Conservation (phyloP, 1,140 invertebrate genomes). For the Cyclargus thomasi region DNA sequence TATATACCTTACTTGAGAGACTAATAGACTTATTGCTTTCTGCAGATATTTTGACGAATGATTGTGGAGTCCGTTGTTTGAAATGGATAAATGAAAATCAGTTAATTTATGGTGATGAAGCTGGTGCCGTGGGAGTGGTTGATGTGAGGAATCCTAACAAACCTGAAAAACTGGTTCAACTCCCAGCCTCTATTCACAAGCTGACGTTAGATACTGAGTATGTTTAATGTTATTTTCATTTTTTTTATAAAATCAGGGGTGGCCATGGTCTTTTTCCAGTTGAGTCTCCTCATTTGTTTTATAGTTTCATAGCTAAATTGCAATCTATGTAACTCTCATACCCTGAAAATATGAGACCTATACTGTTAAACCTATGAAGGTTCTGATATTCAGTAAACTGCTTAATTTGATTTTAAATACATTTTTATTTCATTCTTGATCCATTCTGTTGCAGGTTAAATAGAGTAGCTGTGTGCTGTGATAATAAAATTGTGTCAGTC, state of each 20-base stretch:
- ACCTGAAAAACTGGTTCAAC: conserved; percentile 37
- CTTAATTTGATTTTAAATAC: too few relatives aligned
- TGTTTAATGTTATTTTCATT: conserved; percentile 21
- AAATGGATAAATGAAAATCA: conserved; percentile 60
- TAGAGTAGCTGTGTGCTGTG: conserved; percentile 61
- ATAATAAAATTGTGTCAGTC: conserved; percentile 63
- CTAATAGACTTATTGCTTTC: background rate
- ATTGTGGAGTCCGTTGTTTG: conserved; percentile 55
- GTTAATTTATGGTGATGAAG: conserved; percentile 64
- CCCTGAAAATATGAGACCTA: too few relatives aligned
- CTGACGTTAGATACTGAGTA: conserved; percentile 46
- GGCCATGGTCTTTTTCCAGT: too few relatives aligned
- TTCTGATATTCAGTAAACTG: too few relatives aligned
- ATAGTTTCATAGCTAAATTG: too few relatives aligned
- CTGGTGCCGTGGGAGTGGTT: conserved; percentile 48
- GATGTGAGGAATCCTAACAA: conserved; percentile 46
- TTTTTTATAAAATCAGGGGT: background rate
- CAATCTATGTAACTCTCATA: too few relatives aligned
- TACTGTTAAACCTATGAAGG: too few relatives aligned
- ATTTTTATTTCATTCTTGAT: background rate
- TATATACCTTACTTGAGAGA: too few relatives aligned
- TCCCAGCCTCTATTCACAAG: conserved; percentile 56
- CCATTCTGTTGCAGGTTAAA: conserved; percentile 45
- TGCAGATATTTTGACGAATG: conserved; percentile 50
- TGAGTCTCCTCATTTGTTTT: too few relatives aligned